These are phyloP conservation scores for Oceanites oceanicus DNA, from an alignment of 2,113 vertebrate genomes.

Conservation along the genomic window DNA sequence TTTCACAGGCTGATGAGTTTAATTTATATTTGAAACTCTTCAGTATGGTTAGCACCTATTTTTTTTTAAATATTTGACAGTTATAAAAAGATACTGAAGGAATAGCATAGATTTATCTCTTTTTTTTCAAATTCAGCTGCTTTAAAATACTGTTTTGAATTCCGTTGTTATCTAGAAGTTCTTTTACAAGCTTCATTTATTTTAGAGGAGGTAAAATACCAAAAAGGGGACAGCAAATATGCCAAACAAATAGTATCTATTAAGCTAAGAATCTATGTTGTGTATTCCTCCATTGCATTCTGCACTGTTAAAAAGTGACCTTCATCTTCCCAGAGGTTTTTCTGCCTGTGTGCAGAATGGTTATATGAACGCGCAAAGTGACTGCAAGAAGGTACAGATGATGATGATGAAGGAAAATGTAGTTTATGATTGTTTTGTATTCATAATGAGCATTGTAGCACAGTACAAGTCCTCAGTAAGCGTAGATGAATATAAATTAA, in stretches of 20 bases:
- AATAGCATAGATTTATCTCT: slow-evolving; percentile 23
- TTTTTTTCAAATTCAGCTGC: neutral
- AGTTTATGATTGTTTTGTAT: neutral
- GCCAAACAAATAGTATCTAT: slow-evolving; percentile 29
- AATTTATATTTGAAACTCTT: slow-evolving; percentile 62
- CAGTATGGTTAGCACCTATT: neutral
- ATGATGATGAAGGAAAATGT: neutral
- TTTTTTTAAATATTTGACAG: slow-evolving; percentile 27
- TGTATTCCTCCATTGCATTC: neutral
- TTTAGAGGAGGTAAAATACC: slow-evolving; percentile 13
- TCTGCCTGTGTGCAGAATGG: neutral
- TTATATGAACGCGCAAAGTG: neutral
- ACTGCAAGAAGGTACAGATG: neutral
- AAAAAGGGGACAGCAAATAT: slow-evolving; percentile 1
- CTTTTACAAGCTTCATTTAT: slow-evolving; percentile 45
- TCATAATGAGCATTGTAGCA: neutral
- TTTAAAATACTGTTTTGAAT: slow-evolving; percentile 41
- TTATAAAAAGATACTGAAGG: slow-evolving; percentile 35
- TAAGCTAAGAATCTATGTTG: neutral
- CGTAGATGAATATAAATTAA: neutral
- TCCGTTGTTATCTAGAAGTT: neutral
- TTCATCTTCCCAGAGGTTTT: neutral
- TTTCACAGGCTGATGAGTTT: slow-evolving; percentile 65
- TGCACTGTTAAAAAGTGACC: neutral
- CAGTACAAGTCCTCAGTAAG: neutral